Evolutionary conservation across 2,888 invertebrate species (phyloP).

Genomic region (Drymonia ruficornis): DNA sequence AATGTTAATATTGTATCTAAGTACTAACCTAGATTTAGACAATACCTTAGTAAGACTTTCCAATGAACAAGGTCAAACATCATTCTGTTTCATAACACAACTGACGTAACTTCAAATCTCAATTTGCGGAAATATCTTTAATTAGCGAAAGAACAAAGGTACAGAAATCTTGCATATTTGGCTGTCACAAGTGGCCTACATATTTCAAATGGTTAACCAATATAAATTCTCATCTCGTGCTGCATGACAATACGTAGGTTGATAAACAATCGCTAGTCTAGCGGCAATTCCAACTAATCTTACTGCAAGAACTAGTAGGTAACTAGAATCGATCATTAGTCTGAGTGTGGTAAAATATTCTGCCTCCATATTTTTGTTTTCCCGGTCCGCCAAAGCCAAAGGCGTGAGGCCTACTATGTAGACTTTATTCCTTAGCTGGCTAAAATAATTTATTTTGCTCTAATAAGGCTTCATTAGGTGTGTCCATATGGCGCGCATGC

Average conservation of each 20-base stretch:
- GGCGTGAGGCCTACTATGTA: too few species aligned
- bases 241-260: not conserved
- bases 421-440: too few species aligned
- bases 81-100: not conserved
- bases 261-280: not conserved
- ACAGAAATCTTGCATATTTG: not conserved
- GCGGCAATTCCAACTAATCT: not conserved
- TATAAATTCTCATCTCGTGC: conserved; percentile 1
- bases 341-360: too few species aligned
- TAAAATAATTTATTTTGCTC: too few species aligned
- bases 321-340: too few species aligned
- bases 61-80: not conserved
- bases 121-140: not conserved
- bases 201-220: not conserved
- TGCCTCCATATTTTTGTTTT: too few species aligned
- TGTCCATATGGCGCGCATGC: too few species aligned
- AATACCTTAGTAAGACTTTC: not conserved
- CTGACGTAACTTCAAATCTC: not conserved
- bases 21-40: not conserved
- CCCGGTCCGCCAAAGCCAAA: too few species aligned
- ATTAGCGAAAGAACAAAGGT: conserved; percentile 5
- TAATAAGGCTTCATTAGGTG: too few species aligned
- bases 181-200: conserved; percentile 3
- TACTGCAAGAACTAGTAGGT: not conserved
- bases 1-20: not conserved